Evolutionary conservation across 2,797 vertebrate species (phyloP), one percentile per base, ranked within the genome.

Genomic region (Melanotaenia boesemani): DNA sequence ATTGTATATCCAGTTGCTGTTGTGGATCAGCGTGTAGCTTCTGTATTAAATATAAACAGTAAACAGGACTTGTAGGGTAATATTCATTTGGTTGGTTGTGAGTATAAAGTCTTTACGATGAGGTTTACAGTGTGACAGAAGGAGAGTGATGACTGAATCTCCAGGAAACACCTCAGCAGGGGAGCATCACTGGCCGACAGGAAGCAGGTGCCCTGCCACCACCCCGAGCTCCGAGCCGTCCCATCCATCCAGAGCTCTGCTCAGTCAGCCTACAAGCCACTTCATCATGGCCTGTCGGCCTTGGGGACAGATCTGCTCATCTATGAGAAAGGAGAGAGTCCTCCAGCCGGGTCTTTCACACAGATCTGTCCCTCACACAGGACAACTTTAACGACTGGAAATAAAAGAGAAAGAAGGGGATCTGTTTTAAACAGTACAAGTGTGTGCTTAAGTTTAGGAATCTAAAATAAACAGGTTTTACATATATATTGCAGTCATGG

Each of bases 231-330:
- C 28, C 28, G 28, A 28, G 28, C 28, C 28, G 28, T 28, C 28
- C 28, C 88, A 89, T 92, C 89, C 88, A 87, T 91, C 80, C 60
- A 76, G 64, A 55, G 67, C 74, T 48, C 67, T 22, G 65, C 76
- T 90, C 84, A 68, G 67, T 28, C 28, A 28, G 28, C 70, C 81
- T 79, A 46, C 74, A 77, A 83, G 77, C 77, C 78, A 83, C 87
- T 91, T 85, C 87, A 89, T 93, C 90, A 82, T 12, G 9, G 76
- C 65, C 84, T 91, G 89, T 89, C 91, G 84, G 24, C 36, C 63
- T 8, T 34, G 28, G 28, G 28, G 28, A 28, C 28, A 28, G 28
- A 28, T 28, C 28, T 28, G 28, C 28, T 28, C 28, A 28, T 28
- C 28, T 28, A 28, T 28, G 28, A 28, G 28, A 28, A 28, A 28